Evolutionary conservation across 2,113 vertebrate species (phyloP).

Genomic region (Petroica traversi): DNA sequence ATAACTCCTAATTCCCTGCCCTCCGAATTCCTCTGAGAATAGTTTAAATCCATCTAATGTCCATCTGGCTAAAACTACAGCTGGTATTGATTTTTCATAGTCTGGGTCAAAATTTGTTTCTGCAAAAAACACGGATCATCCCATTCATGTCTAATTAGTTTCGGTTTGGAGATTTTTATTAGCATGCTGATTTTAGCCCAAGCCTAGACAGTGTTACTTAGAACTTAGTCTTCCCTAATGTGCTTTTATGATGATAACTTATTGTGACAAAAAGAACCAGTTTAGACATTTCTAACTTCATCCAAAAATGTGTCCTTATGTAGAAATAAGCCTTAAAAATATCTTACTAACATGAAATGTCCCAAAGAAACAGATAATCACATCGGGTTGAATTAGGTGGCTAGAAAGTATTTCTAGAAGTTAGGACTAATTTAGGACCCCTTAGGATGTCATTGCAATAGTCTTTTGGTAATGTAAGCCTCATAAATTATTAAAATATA

Average conservation of each 20-base stretch:
- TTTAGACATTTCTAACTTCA: slow-evolving; percentile 1
- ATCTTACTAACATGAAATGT: background rate
- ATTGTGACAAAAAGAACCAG: slow-evolving; percentile 19
- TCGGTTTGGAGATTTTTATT: background rate
- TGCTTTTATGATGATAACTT: slow-evolving; percentile 39
- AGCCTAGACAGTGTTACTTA: background rate
- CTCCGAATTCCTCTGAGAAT: background rate
- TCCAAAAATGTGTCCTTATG: background rate
- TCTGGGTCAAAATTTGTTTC: background rate
- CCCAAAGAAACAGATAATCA: background rate
- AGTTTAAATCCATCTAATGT: background rate
- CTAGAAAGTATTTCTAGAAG: background rate
- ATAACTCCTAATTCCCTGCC: background rate
- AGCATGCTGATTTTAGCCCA: background rate
- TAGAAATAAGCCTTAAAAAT: slow-evolving; percentile 1
- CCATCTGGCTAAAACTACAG: background rate
- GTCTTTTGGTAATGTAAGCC: background rate
- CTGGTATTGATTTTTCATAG: background rate
- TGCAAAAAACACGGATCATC: background rate
- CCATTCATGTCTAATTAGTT: background rate
- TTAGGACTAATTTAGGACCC: background rate
- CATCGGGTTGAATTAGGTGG: background rate
- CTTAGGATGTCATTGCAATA: background rate
- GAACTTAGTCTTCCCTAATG: slow-evolving; percentile 35
- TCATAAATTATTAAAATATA: background rate